Base-by-base conservation (phyloP, 2,797 vertebrate species). In the Otolemur crassicaudatus region DNA sequence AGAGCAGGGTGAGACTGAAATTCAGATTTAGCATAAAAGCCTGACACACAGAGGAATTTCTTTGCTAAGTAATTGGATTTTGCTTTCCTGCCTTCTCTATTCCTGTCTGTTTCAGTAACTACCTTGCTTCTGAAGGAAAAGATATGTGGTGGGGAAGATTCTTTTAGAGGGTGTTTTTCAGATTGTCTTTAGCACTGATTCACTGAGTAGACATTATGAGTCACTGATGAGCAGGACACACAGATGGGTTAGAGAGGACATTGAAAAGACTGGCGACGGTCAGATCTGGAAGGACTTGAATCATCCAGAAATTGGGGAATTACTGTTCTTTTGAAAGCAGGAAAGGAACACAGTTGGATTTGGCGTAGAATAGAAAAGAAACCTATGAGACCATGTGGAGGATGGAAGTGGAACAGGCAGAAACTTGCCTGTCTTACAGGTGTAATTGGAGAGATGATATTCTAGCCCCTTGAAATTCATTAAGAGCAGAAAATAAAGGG, bases 61-160 rank as follows among this genome's bases (percentile, higher is more conserved):
- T 97, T 97, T 97, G 94, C 80, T 95, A 97, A 97, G 34, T 46
- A 95, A 81, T 92, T 69, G 53, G 60, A 76, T 81, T 94, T 72
- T 91, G 7, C 40, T 92, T 79, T 96, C 76, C 73, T 87, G 8
- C 58, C 88, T 98, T 70, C 87, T 70, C 53, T 17, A 86, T 29
- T 76, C 34, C 89, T 96, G 76, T 95, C 77, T 92, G 67, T 94
- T 82, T 93, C 82, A 70, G 72, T 61, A 80, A 87, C 67, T 82
- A 37, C 40, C 67, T 90, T 87, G 92, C 76, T 96, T 61, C 82
- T 96, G 1, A 11, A 75, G 80, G 90, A 91, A 90, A 93, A 97
- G 90, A 95, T 92, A 23, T 40, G 23, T 53, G 92, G 34, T 34
- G 40, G 85, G 94, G 63, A 88, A 70, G 91, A 84, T 4, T 95